phyloP scores from a whole-genome alignment of 2,113 vertebrate species.

The Panthera leo region DNA sequence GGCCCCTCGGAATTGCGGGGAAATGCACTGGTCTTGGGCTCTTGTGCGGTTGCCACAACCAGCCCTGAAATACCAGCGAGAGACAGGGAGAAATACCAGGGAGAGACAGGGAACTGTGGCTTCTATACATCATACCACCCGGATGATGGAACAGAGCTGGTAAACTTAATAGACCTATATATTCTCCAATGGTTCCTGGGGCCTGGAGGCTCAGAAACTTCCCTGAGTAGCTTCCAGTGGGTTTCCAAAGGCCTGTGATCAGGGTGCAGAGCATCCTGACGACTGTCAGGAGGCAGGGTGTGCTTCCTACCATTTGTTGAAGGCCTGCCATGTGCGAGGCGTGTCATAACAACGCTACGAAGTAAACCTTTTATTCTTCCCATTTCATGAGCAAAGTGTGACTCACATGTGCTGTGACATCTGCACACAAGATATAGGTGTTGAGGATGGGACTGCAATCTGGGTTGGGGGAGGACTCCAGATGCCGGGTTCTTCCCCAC shows the following conservation, averaged over 20 bases:
- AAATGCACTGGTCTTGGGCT: background rate
- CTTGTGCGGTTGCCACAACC: background rate
- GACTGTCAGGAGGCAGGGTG: background rate
- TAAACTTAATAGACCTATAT: background rate
- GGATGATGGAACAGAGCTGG: background rate
- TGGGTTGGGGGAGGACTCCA: background rate
- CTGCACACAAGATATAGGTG: background rate
- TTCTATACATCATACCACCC: background rate
- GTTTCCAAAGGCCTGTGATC: background rate
- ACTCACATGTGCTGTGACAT: background rate
- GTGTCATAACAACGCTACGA: background rate
- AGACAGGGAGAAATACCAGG: background rate
- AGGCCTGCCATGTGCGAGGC: background rate
- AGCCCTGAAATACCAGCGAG: no score
- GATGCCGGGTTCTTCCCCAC: background rate
- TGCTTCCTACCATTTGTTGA: background rate
- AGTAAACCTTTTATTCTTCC: background rate
- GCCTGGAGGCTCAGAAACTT: background rate
- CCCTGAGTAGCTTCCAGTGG: background rate
- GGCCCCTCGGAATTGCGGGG: fast-evolving
- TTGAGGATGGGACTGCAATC: background rate
- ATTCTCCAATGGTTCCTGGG: background rate
- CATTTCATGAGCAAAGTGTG: background rate
- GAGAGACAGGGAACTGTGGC: background rate
- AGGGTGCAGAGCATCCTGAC: background rate